Evolutionary conservation across 2,797 vertebrate genomes (phyloP), one percentile per base, ranked within the genome.

Genomic region (Helarctos malayanus): DNA sequence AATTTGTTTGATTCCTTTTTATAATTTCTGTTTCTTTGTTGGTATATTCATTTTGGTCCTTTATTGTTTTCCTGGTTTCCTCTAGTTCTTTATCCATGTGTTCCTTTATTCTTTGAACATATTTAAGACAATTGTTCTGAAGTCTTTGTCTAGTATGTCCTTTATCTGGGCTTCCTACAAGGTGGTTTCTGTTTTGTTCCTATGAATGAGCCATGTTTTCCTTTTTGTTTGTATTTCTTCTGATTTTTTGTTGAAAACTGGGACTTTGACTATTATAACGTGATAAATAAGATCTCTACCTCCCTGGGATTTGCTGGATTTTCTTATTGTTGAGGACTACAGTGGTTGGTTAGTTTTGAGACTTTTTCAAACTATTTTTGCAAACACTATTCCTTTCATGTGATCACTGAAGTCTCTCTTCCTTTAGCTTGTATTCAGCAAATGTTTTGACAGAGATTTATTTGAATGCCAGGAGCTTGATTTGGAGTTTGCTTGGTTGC

Each of bases 1-100:
- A 75, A 75, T 94, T 59, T 75, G 38, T 75, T 89, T 73, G 25
- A 92, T 92, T 83, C 54, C 54, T 83, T 83, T 91, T 82, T 73
- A 61, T 38, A 83, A 59, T 73, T 59, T 73, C 78, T 89, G 1
- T 23, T 11, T 54, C 15, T 89, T 56, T 73, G 65, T 69, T 69
- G 38, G 41, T 47, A 47, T 47, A 88, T 79, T 80, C 25, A 80
- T 80, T 71, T 87, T 93, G 27, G 35, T 61, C n/a, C 27, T 75
- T 19, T 29, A 1, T 81, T 16, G 25, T 86, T 95, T 91, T 73
- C 75, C 63, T 27, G 15, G 32, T 63, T 80, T 57, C 29, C 49
- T 80, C 49, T 80, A 61, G 23, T 54, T 86, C 52, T 85, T 85
- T 79, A 63, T 79, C 7, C 10, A 27, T 45, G 29, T 59, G 49